Evolutionary conservation across 2,888 invertebrate genomes (phyloP).

Genomic region (Hylaea fasciaria): DNA sequence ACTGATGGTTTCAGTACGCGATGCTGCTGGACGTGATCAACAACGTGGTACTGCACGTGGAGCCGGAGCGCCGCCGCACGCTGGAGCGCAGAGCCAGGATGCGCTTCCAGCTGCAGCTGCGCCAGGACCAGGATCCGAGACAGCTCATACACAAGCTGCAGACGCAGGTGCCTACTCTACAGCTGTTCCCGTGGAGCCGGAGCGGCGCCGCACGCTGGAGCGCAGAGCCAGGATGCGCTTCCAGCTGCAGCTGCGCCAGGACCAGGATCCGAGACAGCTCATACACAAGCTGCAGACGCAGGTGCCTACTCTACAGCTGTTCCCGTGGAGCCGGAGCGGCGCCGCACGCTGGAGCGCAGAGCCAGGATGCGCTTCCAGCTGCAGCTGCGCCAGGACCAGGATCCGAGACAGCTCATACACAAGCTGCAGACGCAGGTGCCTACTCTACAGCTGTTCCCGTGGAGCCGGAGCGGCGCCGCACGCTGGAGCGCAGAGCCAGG

Average conservation of each 20-base stretch:
- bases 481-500: constrained; percentile 91
- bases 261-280: constrained; percentile 95
- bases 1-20: constrained; percentile 87
- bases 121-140: constrained; percentile 95
- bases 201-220: constrained; percentile 95
- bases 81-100: constrained; percentile 95
- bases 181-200: constrained; percentile 93
- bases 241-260: constrained; percentile 95
- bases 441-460: constrained; percentile 96
- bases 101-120: constrained; percentile 97
- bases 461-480: constrained; percentile 86
- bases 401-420: constrained; percentile 96
- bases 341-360: constrained; percentile 94
- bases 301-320: constrained; percentile 96
- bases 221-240: constrained; percentile 96
- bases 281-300: constrained; percentile 96
- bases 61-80: constrained; percentile 96
- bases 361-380: constrained; percentile 97
- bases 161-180: constrained; percentile 90
- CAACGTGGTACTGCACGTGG: constrained; percentile 97
- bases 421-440: constrained; percentile 94
- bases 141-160: constrained; percentile 96
- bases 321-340: constrained; percentile 97
- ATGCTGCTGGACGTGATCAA: constrained; percentile 99
- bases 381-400: constrained; percentile 95